A percentile compares a stretch with the other conserved stretches of the same genome.
Evolutionary conservation across 1,140 invertebrate species (phyloP).

Genomic region (Chymomyza costata): DNA sequence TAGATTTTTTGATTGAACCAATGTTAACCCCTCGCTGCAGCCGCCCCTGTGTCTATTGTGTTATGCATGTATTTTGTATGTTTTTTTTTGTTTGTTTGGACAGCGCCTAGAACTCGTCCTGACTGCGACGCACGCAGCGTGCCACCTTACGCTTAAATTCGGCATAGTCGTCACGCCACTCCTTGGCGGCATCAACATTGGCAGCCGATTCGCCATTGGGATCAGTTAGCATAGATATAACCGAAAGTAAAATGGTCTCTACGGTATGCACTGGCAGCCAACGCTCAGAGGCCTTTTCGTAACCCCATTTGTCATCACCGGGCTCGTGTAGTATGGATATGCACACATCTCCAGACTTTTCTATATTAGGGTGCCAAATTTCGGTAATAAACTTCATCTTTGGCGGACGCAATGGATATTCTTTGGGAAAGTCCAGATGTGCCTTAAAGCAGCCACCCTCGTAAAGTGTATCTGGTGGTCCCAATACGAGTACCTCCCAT

Average conservation of each 20-base stretch:
- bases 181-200: slow-evolving; percentile 96
- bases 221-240: slow-evolving; percentile 99
- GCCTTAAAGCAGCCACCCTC: slow-evolving; percentile 98
- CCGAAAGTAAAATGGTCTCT: slow-evolving; percentile 98
- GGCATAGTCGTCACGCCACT: slow-evolving; percentile 86
- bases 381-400: slow-evolving; percentile 99
- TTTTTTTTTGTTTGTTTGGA: not conserved
- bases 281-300: slow-evolving; percentile 98
- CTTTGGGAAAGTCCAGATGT: slow-evolving; percentile 96
- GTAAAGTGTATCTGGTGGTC: slow-evolving; percentile 97
- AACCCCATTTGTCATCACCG: slow-evolving; percentile 96
- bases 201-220: slow-evolving; percentile 99
- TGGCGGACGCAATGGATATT: slow-evolving; percentile 98
- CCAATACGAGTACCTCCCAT: slow-evolving; percentile 99
- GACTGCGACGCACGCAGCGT: slow-evolving; percentile 93
- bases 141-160: slow-evolving; percentile 98
- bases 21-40: too few relatives aligned
- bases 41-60: too few relatives aligned
- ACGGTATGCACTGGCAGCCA: slow-evolving; percentile 99
- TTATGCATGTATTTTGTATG: too few relatives aligned
- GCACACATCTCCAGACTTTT: slow-evolving; percentile 97
- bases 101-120: slow-evolving; percentile 44
- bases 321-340: slow-evolving; percentile 99
- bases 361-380: slow-evolving; percentile 99
- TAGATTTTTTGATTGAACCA: too few relatives aligned